Percentiles rank a stretch among this genome's conserved stretches.
Evolutionary conservation across 2,888 invertebrate genomes (phyloP).

Genomic region (Liodrosophila aerea): DNA sequence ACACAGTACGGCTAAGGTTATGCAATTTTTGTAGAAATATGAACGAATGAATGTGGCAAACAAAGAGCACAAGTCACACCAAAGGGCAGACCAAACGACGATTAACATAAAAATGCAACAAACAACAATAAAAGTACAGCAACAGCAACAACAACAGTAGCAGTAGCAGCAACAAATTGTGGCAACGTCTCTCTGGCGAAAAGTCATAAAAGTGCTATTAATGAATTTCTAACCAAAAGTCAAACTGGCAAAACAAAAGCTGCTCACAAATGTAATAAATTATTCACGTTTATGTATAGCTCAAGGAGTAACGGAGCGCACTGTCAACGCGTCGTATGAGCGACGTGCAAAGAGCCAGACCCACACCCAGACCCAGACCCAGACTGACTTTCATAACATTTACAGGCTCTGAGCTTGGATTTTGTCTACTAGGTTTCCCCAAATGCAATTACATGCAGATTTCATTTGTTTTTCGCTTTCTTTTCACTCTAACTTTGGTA

Average conservation of each 20-base stretch:
- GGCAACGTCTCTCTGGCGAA: slow-evolving; percentile 35
- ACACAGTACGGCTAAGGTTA: slow-evolving; percentile 33
- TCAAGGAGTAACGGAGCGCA: slow-evolving; percentile 22
- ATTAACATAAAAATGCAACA: slow-evolving; percentile 75
- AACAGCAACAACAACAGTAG: slow-evolving; percentile 6
- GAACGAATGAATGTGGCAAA: background rate
- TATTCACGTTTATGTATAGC: slow-evolving; percentile 68
- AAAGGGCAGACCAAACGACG: slow-evolving; percentile 45
- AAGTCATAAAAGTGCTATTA: slow-evolving; percentile 76
- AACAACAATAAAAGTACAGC: slow-evolving; percentile 18
- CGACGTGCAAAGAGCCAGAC: slow-evolving; percentile 38
- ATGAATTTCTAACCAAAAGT: slow-evolving; percentile 71
- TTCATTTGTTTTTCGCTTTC: slow-evolving; percentile 51
- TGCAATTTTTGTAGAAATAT: slow-evolving; percentile 49
- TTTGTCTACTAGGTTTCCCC: slow-evolving; percentile 48
- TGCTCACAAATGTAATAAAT: slow-evolving; percentile 70
- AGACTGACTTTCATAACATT: too few relatives aligned
- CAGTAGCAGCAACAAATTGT: background rate
- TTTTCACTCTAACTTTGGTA: slow-evolving; percentile 35
- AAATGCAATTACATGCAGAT: slow-evolving; percentile 77
- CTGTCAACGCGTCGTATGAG: slow-evolving; percentile 54
- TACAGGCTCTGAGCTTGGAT: background rate
- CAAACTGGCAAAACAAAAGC: slow-evolving; percentile 47
- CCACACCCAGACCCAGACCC: too few relatives aligned
- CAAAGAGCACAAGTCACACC: slow-evolving; percentile 33